A percentile compares a stretch with the other conserved stretches of the same genome.
Conservation (phyloP, 2,113 vertebrate genomes). For the Piaya cayana region DNA sequence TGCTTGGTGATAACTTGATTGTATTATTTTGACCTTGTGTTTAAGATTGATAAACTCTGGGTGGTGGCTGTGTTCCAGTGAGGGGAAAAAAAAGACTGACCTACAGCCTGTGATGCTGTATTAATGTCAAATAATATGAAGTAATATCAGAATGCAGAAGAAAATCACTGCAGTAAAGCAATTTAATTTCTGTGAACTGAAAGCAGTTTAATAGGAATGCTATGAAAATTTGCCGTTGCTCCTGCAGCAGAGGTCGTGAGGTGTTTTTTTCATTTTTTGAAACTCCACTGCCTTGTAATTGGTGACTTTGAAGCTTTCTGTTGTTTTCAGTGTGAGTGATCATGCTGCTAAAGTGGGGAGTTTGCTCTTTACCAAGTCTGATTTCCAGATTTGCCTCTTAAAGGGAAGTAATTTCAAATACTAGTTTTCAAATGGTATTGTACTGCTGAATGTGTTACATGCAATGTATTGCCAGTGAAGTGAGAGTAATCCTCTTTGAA, state of each 20-base stretch:
- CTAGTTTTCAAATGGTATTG: constrained; percentile 17
- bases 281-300: constrained; percentile 26
- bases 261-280: background rate
- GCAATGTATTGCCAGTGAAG: constrained; percentile 11
- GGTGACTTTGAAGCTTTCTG: constrained; percentile 51
- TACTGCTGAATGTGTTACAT: constrained; percentile 38
- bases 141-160: constrained; percentile 44
- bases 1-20: background rate
- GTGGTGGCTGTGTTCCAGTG: background rate
- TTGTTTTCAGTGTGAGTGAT: background rate
- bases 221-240: background rate
- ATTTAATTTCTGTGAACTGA: constrained; percentile 58
- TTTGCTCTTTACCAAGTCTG: background rate
- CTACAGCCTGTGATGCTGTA: background rate
- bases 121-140: constrained; percentile 56
- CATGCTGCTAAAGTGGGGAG: constrained; percentile 21
- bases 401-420: constrained; percentile 44
- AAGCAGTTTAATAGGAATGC: constrained; percentile 17
- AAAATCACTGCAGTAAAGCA: constrained; percentile 54
- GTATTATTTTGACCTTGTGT: constrained; percentile 42
- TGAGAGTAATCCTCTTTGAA: constrained; percentile 57
- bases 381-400: constrained; percentile 24
- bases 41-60: constrained; percentile 15
- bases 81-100: background rate
- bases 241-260: constrained; percentile 40